Conservation (phyloP, 2,113 vertebrate species). For the Oryzias celebensis region DNA sequence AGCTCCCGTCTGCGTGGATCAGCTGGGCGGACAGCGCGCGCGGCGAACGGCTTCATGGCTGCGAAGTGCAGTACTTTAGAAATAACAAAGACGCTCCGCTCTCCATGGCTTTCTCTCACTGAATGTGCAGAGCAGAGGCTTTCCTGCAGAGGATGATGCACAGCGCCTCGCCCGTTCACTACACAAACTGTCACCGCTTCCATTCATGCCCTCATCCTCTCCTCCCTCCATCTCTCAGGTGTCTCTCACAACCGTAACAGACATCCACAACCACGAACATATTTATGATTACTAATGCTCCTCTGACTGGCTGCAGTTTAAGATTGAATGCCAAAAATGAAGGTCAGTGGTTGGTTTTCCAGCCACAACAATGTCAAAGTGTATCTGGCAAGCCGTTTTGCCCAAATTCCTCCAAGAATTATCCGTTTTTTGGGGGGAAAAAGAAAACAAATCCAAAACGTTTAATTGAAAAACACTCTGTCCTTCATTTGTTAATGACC, state of each 20-base stretch:
- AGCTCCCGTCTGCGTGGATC: conserved; percentile 69
- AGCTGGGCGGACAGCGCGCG: conserved; percentile 50
- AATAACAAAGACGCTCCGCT: conserved; percentile 80
- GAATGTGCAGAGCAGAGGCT: conserved; percentile 56
- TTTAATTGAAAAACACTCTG: no score
- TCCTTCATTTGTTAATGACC: no score
- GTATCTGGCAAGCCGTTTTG: no score
- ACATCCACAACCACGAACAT: neutral
- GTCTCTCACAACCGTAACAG: neutral
- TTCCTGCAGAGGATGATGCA: conserved; percentile 57
- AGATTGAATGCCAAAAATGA: no score
- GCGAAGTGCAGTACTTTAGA: conserved; percentile 73
- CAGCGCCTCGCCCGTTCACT: conserved; percentile 78
- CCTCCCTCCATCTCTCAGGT: neutral
- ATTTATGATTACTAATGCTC: no score
- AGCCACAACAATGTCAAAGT: no score
- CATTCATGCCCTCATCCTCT: conserved; percentile 2
- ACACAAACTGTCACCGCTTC: conserved; percentile 58
- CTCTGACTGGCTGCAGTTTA: no score
- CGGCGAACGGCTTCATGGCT: conserved; percentile 65
- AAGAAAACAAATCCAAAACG: no score
- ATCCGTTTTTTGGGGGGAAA: no score
- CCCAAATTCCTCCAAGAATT: no score
- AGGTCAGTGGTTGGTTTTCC: no score
- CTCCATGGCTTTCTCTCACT: conserved; percentile 76